Percentiles rank a stretch among this genome's conserved stretches.
These are phyloP conservation scores for Drosophila pseudotalamancana DNA, from an alignment of 2,888 invertebrate genomes.

Conservation along the genomic window DNA sequence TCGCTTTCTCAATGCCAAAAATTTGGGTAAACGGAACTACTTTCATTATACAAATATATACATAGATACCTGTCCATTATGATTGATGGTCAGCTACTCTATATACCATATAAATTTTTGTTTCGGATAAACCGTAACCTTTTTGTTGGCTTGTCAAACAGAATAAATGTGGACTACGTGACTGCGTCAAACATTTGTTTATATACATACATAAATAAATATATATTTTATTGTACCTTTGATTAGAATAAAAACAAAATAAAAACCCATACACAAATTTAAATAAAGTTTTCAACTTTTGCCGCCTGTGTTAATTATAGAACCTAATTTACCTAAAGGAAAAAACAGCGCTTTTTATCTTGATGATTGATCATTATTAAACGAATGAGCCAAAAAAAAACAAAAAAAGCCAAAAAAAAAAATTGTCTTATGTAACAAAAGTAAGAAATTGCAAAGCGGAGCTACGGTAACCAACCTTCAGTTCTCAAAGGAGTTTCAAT, in stretches of 20 bases:
- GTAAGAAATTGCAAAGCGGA: constrained; percentile 74
- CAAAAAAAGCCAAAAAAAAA: constrained; percentile 51
- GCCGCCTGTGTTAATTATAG: constrained; percentile 70
- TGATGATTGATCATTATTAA: constrained; percentile 77
- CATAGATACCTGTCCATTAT: constrained; percentile 47
- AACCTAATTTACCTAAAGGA: constrained; percentile 66
- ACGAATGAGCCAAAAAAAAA: constrained; percentile 33
- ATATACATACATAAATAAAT: too few relatives aligned
- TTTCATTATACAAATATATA: constrained; percentile 54
- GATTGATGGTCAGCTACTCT: constrained; percentile 54
- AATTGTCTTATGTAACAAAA: constrained; percentile 76
- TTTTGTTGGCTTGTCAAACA: constrained; percentile 39
- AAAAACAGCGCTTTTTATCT: constrained; percentile 46
- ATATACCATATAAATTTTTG: constrained; percentile 9
- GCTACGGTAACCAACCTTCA: constrained; percentile 64
- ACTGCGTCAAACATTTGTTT: constrained; percentile 45
- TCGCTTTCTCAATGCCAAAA: constrained; percentile 52
- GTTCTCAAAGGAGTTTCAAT: constrained; percentile 60
- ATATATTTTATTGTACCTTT: constrained; percentile 46
- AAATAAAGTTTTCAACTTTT: constrained; percentile 64
- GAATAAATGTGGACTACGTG: constrained; percentile 62
- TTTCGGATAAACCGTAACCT: constrained; percentile 31
- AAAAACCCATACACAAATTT: constrained; percentile 17
- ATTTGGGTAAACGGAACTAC: constrained; percentile 50
- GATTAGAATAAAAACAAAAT: constrained; percentile 45